Percentiles rank a stretch among this genome's conserved stretches.
phyloP scores from a whole-genome alignment of 37 sponge, comb jelly and placozoan species.

The Ephydatia muelleri region DNA sequence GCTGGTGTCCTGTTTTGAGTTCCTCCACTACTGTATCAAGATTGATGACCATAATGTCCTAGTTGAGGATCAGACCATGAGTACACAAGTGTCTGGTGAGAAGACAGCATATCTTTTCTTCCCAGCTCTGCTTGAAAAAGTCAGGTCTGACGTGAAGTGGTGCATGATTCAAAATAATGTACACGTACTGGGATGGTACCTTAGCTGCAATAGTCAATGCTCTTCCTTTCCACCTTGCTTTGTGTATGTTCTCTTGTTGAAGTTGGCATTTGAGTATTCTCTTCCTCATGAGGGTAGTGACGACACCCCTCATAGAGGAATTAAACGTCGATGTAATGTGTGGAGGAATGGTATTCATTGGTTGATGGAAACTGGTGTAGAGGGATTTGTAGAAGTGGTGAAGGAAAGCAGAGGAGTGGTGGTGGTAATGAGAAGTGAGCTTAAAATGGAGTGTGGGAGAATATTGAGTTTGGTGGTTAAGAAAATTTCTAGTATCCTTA shows the following conservation, averaged over 20 bases:
- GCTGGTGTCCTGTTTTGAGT: not conserved
- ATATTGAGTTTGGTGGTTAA: too few relatives aligned
- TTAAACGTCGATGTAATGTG: conserved; percentile 18
- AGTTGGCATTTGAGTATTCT: conserved; percentile 18
- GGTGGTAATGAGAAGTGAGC: conserved; percentile 5
- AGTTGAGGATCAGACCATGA: too few relatives aligned
- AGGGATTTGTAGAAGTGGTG: too few relatives aligned
- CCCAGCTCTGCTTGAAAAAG: too few relatives aligned
- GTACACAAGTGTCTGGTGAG: not conserved
- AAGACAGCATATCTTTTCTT: not conserved
- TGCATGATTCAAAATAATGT: not conserved
- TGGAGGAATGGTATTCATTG: conserved; percentile 53
- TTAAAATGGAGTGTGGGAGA: too few relatives aligned
- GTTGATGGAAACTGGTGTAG: conserved; percentile 23
- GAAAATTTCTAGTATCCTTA: too few relatives aligned
- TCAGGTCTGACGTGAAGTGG: not conserved
- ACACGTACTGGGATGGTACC: conserved; percentile 25
- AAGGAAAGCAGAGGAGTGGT: too few relatives aligned
- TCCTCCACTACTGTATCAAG: conserved; percentile 6
- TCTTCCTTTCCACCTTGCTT: conserved; percentile 40
- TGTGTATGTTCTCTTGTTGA: conserved; percentile 28
- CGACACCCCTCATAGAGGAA: not conserved
- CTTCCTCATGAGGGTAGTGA: not conserved
- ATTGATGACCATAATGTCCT: too few relatives aligned
- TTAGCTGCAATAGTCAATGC: not conserved